Evolutionary conservation across 2,888 invertebrate species (phyloP).

Genomic region (Halictus ligatus): DNA sequence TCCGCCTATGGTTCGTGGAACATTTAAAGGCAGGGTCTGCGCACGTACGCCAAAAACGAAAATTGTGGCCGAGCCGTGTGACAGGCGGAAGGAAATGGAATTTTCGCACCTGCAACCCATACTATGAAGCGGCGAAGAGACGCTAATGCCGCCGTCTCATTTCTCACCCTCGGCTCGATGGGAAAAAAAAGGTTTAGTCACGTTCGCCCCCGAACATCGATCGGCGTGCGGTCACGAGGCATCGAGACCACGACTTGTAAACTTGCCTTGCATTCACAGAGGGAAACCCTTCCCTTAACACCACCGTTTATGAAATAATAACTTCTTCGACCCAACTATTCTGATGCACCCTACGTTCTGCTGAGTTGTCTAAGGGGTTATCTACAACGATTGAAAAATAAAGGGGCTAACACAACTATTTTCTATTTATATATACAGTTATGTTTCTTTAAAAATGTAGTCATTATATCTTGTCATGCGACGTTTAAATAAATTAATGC

Average conservation of each 20-base stretch:
- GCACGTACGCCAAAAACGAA: conserved; percentile 71
- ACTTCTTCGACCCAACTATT: background rate
- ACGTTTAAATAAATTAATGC: no score
- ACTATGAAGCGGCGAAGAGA: conserved; percentile 40
- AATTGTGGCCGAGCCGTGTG: conserved; percentile 69
- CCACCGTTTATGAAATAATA: background rate
- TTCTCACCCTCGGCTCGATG: conserved; percentile 60
- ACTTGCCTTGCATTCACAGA: conserved; percentile 6
- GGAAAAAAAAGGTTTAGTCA: conserved; percentile 77
- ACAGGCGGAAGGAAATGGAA: conserved; percentile 78
- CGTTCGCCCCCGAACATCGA: conserved; percentile 79
- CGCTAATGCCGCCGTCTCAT: conserved; percentile 69
- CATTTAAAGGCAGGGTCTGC: conserved; percentile 65
- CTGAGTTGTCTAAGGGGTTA: background rate
- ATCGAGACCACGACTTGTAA: conserved; percentile 49
- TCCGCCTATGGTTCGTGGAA: conserved; percentile 22
- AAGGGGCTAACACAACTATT: background rate
- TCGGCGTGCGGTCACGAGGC: conserved; percentile 69
- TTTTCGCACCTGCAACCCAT: conserved; percentile 77
- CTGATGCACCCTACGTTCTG: background rate
- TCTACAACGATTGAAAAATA: no score
- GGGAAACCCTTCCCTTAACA: background rate
- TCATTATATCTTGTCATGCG: no score
- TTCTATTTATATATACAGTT: no score
- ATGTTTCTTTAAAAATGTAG: no score